phyloP scores from a whole-genome alignment of 2,113 vertebrate species.

The Proterorhinus semilunaris region DNA sequence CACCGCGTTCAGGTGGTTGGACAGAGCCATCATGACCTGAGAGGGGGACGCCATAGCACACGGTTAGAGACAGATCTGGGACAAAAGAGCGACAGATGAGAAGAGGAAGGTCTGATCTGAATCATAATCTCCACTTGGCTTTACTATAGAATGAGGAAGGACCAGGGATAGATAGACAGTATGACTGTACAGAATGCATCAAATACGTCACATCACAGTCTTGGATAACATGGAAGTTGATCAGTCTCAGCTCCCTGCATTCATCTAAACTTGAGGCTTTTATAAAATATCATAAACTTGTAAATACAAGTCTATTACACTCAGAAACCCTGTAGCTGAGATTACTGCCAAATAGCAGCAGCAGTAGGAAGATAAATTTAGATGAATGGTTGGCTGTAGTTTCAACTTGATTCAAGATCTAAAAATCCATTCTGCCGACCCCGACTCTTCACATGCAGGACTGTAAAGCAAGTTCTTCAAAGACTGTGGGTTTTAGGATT shows the following conservation, averaged over 20 bases:
- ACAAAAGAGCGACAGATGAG: background rate
- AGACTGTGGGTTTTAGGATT: too few relatives aligned
- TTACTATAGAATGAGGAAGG: conserved; percentile 55
- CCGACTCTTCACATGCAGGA: background rate
- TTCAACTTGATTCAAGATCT: background rate
- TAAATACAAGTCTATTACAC: too few relatives aligned
- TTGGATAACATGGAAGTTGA: too few relatives aligned
- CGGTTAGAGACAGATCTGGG: background rate
- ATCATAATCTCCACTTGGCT: conserved; percentile 49
- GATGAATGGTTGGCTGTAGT: background rate
- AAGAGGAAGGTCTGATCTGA: conserved; percentile 11
- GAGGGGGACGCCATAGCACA: conserved; percentile 7
- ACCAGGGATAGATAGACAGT: conserved; percentile 19
- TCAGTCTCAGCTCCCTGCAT: too few relatives aligned
- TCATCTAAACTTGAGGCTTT: too few relatives aligned
- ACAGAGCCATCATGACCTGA: conserved; percentile 98
- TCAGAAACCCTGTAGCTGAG: too few relatives aligned
- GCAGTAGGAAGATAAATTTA: too few relatives aligned
- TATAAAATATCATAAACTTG: too few relatives aligned
- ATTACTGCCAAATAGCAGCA: too few relatives aligned
- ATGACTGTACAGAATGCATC: too few relatives aligned
- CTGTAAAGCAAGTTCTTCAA: too few relatives aligned
- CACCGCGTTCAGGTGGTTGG: conserved; percentile 93
- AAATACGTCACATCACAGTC: too few relatives aligned
- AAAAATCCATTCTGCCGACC: background rate